phyloP scores from a whole-genome alignment of 2,113 vertebrate genomes.

The Centrocercus urophasianus region DNA sequence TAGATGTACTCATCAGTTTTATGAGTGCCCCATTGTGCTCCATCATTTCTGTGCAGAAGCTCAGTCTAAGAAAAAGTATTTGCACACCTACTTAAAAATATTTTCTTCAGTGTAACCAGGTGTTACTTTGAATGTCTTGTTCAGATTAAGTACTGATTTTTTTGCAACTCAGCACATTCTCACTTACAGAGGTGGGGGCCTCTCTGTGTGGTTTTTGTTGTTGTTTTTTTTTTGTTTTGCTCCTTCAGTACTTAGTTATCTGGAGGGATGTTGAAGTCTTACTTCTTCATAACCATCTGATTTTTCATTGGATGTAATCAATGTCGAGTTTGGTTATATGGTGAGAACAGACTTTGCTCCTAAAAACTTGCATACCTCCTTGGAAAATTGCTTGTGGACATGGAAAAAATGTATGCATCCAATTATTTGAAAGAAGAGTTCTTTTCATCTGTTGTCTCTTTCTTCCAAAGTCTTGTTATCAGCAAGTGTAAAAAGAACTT shows the following conservation, averaged over 20 bases:
- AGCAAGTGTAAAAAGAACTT: neutral
- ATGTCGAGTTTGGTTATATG: neutral
- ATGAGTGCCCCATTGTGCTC: neutral
- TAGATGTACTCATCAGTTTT: neutral
- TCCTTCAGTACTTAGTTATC: neutral
- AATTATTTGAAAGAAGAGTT: neutral
- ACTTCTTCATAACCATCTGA: neutral
- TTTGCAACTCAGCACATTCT: neutral
- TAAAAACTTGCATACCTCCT: neutral
- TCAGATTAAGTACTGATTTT: neutral
- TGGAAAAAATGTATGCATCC: neutral
- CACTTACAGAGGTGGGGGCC: neutral
- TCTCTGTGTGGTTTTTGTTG: neutral
- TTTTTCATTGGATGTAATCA: neutral
- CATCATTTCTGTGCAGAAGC: neutral
- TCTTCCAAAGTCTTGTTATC: neutral
- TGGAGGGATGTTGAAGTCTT: neutral
- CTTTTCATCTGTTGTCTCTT: neutral
- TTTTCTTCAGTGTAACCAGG: neutral
- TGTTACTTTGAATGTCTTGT: neutral
- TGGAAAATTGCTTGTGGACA: neutral
- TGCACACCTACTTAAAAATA: neutral
- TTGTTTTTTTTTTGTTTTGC: neutral
- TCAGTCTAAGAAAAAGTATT: neutral
- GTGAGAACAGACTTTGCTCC: neutral